Evolutionary conservation across 2,797 vertebrate genomes (phyloP).

Genomic region (Galaxias olidus): DNA sequence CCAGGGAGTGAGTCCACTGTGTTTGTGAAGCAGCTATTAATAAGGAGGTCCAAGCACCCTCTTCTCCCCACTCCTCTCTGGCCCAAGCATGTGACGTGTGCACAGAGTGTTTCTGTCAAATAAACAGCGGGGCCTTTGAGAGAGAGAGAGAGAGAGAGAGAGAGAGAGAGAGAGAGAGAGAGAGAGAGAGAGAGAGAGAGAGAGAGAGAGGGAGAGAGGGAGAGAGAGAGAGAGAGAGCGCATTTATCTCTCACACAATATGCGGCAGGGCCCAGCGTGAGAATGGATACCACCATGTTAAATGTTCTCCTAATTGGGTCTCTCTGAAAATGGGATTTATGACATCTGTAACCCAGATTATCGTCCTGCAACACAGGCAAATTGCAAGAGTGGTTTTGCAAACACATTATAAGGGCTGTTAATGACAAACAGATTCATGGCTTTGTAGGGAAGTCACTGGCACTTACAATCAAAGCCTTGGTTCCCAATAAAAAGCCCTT

Average conservation of each 20-base stretch:
- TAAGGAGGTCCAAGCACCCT: no score
- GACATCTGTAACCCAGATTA: slow-evolving; percentile 67
- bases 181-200: slow-evolving; percentile 29
- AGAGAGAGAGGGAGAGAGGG: slow-evolving; percentile 21
- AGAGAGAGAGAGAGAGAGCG: slow-evolving; percentile 22
- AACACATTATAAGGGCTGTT: slow-evolving; percentile 62
- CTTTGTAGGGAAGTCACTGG: slow-evolving; percentile 40
- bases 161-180: slow-evolving; percentile 28
- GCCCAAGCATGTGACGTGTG: no score
- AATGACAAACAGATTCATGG: slow-evolving; percentile 54
- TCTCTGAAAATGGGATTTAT: slow-evolving; percentile 53
- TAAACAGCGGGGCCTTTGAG: slow-evolving; percentile 15
- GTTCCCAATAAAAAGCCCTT: slow-evolving; percentile 20
- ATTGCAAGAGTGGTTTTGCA: slow-evolving; percentile 59
- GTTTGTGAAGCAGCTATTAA: no score
- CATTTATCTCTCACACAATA: slow-evolving; percentile 51
- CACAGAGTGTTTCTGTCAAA: no score
- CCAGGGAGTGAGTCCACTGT: not conserved
- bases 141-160: slow-evolving; percentile 32
- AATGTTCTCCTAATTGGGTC: slow-evolving; percentile 61
- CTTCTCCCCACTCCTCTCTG: no score
- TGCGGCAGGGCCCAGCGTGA: slow-evolving; percentile 15
- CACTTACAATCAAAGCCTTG: slow-evolving; percentile 36
- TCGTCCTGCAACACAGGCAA: slow-evolving; percentile 49
- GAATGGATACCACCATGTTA: slow-evolving; percentile 42